These are phyloP conservation scores for Poeciliopsis turneri DNA, from an alignment of 2,797 vertebrate species.

Conservation along the genomic window DNA sequence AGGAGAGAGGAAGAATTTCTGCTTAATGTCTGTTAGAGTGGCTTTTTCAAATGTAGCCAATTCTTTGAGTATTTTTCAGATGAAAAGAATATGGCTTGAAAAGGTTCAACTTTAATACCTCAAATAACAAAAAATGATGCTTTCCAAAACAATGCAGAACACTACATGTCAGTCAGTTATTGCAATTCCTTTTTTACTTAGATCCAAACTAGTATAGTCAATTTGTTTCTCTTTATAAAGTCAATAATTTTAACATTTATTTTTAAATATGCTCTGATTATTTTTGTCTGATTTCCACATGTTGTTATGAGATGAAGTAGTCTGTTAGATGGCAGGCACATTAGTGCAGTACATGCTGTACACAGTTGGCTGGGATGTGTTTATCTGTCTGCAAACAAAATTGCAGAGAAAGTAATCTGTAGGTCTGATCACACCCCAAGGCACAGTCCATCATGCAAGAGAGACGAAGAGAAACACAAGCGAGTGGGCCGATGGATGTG, in stretches of 20 bases:
- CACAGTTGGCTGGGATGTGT: not conserved
- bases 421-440: slow-evolving; percentile 22
- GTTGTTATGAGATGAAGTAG: not conserved
- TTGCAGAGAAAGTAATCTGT: slow-evolving; percentile 2
- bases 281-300: not conserved
- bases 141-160: not conserved
- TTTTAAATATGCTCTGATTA: not conserved
- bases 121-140: not conserved
- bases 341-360: not conserved
- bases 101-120: not conserved
- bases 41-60: not conserved
- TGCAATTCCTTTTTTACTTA: not conserved
- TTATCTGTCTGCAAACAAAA: not conserved
- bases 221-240: not conserved
- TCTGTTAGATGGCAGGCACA: not conserved
- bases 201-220: not conserved
- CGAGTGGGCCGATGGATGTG: slow-evolving; percentile 23
- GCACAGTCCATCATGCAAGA: slow-evolving; percentile 4
- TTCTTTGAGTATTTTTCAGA: not conserved
- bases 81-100: not conserved
- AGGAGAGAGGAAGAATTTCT: not conserved
- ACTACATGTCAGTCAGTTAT: not conserved
- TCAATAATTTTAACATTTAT: not conserved
- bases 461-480: not conserved
- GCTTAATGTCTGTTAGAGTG: not conserved